phyloP scores from a whole-genome alignment of 2,113 vertebrate genomes.

The Oncorhynchus clarkii region DNA sequence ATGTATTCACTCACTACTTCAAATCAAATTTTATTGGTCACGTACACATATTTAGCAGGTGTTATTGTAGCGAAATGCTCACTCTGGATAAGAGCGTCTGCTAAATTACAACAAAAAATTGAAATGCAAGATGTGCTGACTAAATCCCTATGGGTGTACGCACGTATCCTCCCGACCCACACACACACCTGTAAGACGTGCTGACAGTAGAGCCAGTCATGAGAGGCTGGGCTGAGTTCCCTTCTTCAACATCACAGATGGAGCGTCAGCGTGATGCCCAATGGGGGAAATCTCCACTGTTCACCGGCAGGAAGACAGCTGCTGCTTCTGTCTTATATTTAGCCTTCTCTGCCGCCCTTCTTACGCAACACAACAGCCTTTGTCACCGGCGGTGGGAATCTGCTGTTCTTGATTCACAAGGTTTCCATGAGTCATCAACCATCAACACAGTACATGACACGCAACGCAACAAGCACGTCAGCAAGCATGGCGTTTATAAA shows the following conservation, averaged over 20 bases:
- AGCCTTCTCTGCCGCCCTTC: constrained; percentile 22
- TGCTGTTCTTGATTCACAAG: constrained; percentile 25
- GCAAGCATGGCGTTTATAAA: not conserved
- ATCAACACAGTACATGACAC: not conserved
- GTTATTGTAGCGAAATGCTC: too few species aligned
- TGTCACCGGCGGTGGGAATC: not conserved
- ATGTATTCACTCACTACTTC: too few species aligned
- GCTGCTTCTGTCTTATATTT: constrained; percentile 49
- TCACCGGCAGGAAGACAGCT: constrained; percentile 40
- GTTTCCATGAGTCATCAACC: too few species aligned
- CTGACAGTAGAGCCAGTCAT: not conserved
- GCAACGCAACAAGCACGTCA: constrained; percentile 2
- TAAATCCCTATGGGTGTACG: too few species aligned
- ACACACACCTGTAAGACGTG: constrained; percentile 7
- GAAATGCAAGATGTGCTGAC: too few species aligned
- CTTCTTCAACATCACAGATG: constrained; percentile 39
- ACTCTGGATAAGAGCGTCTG: too few species aligned
- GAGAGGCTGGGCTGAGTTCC: not conserved
- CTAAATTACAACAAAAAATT: too few species aligned
- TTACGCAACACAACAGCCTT: not conserved
- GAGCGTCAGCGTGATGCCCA: constrained; percentile 27
- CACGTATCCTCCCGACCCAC: too few species aligned
- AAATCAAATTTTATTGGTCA: too few species aligned
- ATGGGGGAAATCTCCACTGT: constrained; percentile 24
- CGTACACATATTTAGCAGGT: too few species aligned